phyloP scores from a whole-genome alignment of 2,888 invertebrate species.

The Maniola hyperantus region DNA sequence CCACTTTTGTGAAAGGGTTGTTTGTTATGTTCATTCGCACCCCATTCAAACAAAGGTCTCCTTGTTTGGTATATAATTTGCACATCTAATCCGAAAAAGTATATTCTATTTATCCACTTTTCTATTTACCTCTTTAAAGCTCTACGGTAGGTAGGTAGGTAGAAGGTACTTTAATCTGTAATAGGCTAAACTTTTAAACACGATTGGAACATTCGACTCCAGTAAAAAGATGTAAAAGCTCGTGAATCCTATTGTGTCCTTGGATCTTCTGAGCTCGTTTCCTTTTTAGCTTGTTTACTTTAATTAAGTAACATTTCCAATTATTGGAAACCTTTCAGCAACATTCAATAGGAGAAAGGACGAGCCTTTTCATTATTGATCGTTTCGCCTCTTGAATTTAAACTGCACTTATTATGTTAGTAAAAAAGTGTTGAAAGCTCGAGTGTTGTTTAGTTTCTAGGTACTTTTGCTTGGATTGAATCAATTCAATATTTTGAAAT shows the following conservation, averaged over 20 bases:
- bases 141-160: too few relatives aligned
- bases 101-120: too few relatives aligned
- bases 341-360: slow-evolving; percentile 11
- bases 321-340: slow-evolving; percentile 15
- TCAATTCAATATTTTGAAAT: background rate
- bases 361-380: slow-evolving; percentile 11
- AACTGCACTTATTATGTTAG: slow-evolving; percentile 7
- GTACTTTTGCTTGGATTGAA: background rate
- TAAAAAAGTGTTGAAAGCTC: background rate
- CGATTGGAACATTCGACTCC: background rate
- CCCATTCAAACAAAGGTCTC: too few relatives aligned
- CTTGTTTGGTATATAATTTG: too few relatives aligned
- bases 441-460: background rate
- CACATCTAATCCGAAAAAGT: too few relatives aligned
- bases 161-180: background rate
- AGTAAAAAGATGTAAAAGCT: slow-evolving; percentile 3
- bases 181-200: background rate
- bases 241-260: slow-evolving; percentile 4
- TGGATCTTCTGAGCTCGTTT: background rate
- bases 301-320: slow-evolving; percentile 27
- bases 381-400: slow-evolving; percentile 14
- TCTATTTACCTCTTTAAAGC: too few relatives aligned
- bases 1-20: too few relatives aligned
- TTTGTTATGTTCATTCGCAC: too few relatives aligned
- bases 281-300: slow-evolving; percentile 20